Evolutionary conservation across 2,888 invertebrate species (phyloP), one percentile per base, ranked within the genome.

Genomic region (Alsophila aescularia): DNA sequence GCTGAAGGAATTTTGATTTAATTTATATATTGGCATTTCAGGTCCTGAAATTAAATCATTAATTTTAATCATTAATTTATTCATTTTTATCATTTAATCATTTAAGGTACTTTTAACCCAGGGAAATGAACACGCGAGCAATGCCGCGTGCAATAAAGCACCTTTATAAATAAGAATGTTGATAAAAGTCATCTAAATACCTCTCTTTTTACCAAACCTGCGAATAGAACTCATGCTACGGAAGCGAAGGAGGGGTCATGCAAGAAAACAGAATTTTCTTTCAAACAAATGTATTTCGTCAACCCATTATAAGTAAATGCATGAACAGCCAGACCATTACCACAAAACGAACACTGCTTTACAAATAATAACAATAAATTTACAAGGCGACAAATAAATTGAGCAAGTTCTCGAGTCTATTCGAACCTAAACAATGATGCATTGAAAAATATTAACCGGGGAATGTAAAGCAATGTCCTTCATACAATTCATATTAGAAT

Each of bases 221-320:
- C 13, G 32, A 47, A 42, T 35, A 32, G 9, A 63, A 67, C 76
- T 81, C 85, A 79, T 85, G 83, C 81, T 69, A 78, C 77, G 75
- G 73, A 72, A 67, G 72, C 72, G 53, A 70, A 68, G 82, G 61
- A 75, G 83, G 85, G 76, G 67, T 59, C 73, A 90, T 91, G 91
- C 91, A 91, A 91, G 87, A 90, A 90, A 91, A 90, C 87, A 90
- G 85, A 81, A 77, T 83, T 79, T 81, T 79, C 72, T 72, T 86
- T 84, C 65, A 75, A 82, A 81, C 78, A 77, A 83, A 79, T 89
- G 79, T 90, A 90, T 90, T 90, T 90, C 85, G 68, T 85, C 81
- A 89, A 72, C 79, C 83, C 84, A 81, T 77, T 86, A 88, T 83
- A 89, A 31, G 60, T 80, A 78, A 81, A 87, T 78, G 83, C 82